A percentile compares a stretch with the other conserved stretches of the same genome.
Evolutionary conservation across 2,888 invertebrate species (phyloP).

Genomic region (Epicampocera succincta): DNA sequence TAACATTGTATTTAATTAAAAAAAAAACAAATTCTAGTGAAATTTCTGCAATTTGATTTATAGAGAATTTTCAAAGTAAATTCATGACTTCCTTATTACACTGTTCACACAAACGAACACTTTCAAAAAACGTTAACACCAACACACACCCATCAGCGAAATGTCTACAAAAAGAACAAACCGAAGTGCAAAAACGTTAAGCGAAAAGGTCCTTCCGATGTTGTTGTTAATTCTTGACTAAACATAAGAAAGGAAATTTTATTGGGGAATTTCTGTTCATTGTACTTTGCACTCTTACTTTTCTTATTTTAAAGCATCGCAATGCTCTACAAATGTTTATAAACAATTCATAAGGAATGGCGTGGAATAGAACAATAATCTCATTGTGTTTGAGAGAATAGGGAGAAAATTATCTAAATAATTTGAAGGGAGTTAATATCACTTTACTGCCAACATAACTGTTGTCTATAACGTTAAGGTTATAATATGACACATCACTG

Average conservation of each 20-base stretch:
- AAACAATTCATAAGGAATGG: constrained; percentile 42
- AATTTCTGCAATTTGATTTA: background rate
- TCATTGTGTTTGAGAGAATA: no score
- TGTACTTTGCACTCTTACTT: background rate
- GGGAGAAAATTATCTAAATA: no score
- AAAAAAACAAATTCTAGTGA: background rate
- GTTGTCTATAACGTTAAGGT: no score
- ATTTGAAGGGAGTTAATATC: no score
- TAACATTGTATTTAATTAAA: background rate
- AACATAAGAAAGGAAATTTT: constrained; percentile 21
- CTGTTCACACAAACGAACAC: constrained; percentile 18
- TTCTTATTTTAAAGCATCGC: background rate
- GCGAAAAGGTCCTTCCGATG: constrained; percentile 22
- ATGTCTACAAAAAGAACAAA: background rate
- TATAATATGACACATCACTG: no score
- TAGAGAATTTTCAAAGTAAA: background rate
- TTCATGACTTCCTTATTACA: constrained; percentile 3
- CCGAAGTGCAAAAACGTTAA: background rate
- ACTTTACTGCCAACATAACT: no score
- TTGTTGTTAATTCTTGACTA: constrained; percentile 29
- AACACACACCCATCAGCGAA: constrained; percentile 1
- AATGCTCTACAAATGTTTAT: constrained; percentile 23
- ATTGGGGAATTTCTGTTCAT: constrained; percentile 14
- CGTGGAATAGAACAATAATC: constrained; percentile 16
- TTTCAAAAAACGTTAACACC: background rate